phyloP scores from a whole-genome alignment of 1,140 invertebrate species.

The Hyles euphorbiae region DNA sequence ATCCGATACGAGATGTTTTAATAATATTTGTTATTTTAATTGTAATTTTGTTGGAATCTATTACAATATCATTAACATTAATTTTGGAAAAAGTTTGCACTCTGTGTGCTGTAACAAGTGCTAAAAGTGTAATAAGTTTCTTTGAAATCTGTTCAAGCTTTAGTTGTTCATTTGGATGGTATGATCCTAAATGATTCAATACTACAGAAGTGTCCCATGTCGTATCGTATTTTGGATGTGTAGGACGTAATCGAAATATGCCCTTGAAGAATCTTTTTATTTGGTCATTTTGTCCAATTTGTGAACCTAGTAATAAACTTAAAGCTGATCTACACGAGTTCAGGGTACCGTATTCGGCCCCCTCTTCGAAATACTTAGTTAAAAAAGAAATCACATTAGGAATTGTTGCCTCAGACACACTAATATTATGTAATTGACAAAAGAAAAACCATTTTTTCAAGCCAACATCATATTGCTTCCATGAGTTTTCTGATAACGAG shows the following conservation, averaged over 20 bases:
- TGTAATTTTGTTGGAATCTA: too few species aligned
- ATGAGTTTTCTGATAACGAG: constrained; percentile 15
- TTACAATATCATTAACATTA: constrained; percentile 10
- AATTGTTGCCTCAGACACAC: constrained; percentile 8
- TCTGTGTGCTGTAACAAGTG: constrained; percentile 11
- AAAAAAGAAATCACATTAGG: constrained; percentile 15
- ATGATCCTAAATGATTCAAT: background rate
- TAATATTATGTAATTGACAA: too few species aligned
- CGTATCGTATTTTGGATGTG: constrained; percentile 17
- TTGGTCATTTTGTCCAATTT: constrained; percentile 10
- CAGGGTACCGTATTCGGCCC: constrained; percentile 11
- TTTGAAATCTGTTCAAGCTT: background rate
- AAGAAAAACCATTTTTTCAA: too few species aligned
- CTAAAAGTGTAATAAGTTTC: constrained; percentile 8
- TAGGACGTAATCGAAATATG: constrained; percentile 17
- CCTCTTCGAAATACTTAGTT: constrained; percentile 11
- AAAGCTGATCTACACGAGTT: constrained; percentile 14
- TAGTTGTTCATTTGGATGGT: background rate
- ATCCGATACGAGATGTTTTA: too few species aligned
- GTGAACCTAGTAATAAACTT: background rate
- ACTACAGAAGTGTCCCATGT: constrained; percentile 20
- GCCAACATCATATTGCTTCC: constrained; percentile 22
- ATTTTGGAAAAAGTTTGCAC: constrained; percentile 13
- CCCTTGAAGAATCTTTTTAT: constrained; percentile 25
- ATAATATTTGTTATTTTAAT: too few species aligned